Evolutionary conservation across 2,797 vertebrate species (phyloP), one percentile per base, ranked within the genome.

Genomic region (Hyperoplus immaculatus): DNA sequence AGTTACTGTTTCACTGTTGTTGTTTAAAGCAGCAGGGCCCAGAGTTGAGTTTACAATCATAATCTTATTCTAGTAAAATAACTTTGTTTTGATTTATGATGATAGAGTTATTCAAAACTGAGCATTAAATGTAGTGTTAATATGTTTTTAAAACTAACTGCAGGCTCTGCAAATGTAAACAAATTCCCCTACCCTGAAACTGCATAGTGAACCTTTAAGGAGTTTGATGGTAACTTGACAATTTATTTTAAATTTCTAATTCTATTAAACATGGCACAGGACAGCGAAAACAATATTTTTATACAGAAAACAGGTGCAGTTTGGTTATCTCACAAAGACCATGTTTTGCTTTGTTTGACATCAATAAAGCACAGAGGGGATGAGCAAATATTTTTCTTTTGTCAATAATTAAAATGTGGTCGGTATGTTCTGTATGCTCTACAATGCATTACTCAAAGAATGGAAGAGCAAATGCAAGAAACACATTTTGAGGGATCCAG

Each of bases 361-460:
- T 82, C 45, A 82, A 77, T 69, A 84, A 80, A 61, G 56, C 47
- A 72, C 36, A 6, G 1, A 53, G 29, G 42, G 21, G 41, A 0
- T 82, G 29, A 78, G 60, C 72, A 86, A 90, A 87, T 82, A 83
- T 67, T 55, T 36, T 57, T 65, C 47, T 57, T 75, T 54, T 82
- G 4, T 55, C 14, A 18, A 14, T 68, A 68, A 81, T 71, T 53
- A 72, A 75, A 74, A 80, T 59, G 58, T 14, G 41, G 45, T 70
- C 41, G 43, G 54, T 45, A 42, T 10, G 43, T 29, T 67, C 58
- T 45, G 55, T 45, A 50, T 64, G 51, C 18, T 38, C 9, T 1
- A 61, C 43, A 41, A 79, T 54, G 69, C 55, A 69, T 55, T 59
- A 59, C 21, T 76, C 12, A 78, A 57, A 80, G 47, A 73, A 42